Evolutionary conservation across 2,888 invertebrate species (phyloP).

Genomic region (Tetanocera ferruginea): DNA sequence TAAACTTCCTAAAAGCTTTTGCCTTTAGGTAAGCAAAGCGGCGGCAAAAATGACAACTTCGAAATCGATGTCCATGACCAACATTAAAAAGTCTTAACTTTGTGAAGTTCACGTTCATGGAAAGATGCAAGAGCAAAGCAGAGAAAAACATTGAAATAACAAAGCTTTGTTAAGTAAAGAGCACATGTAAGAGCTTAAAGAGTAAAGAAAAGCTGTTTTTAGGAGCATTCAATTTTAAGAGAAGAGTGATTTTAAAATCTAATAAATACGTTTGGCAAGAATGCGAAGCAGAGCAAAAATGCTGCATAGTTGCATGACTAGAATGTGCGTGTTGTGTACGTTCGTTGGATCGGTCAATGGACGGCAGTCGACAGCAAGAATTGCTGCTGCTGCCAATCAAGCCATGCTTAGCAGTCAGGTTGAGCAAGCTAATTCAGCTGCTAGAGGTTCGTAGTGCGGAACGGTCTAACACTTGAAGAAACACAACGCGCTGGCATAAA

Average conservation of each 20-base stretch:
- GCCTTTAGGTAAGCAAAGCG: background rate
- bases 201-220: background rate
- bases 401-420: background rate
- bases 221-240: background rate
- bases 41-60: background rate
- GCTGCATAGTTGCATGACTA: conserved; percentile 26
- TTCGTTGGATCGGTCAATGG: conserved; percentile 61
- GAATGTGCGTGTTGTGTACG: conserved; percentile 10
- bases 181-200: background rate
- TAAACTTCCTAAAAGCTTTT: background rate
- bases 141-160: background rate
- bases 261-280: too few species aligned
- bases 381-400: conserved; percentile 13
- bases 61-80: conserved; percentile 38
- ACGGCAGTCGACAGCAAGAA: conserved; percentile 49
- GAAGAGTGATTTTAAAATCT: background rate
- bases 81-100: conserved; percentile 21
- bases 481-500: background rate
- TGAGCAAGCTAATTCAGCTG: background rate
- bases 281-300: background rate
- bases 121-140: background rate
- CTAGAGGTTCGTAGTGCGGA: conserved; percentile 14
- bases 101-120: conserved; percentile 37
- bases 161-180: background rate
- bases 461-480: conserved; percentile 2